phyloP scores from a whole-genome alignment of 2,888 invertebrate genomes.

The Lysandra coridon region DNA sequence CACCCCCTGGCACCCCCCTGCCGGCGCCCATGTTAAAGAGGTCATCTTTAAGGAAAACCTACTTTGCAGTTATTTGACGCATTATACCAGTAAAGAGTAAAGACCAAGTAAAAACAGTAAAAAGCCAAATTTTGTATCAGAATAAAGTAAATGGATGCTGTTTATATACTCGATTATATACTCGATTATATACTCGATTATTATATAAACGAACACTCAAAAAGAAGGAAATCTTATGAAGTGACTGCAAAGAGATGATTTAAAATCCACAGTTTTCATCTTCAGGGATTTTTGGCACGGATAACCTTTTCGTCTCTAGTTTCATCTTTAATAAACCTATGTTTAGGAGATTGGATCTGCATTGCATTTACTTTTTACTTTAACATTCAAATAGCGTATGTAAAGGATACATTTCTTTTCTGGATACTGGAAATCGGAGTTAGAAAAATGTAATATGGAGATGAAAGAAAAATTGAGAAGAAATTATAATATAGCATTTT shows the following conservation, averaged over 20 bases:
- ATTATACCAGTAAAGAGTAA: too few species aligned
- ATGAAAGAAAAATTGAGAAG: too few species aligned
- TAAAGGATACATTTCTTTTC: background rate
- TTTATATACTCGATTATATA: background rate
- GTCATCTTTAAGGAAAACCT: background rate
- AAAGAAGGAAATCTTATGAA: background rate
- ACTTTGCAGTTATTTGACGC: too few species aligned
- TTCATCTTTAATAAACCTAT: constrained; percentile 9
- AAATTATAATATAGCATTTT: too few species aligned
- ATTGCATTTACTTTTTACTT: background rate
- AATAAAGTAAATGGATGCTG: too few species aligned
- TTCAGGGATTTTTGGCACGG: constrained; percentile 13
- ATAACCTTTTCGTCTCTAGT: background rate
- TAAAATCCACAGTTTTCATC: constrained; percentile 5
- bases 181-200: background rate
- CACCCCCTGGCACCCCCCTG: too few species aligned
- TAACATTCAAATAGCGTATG: background rate
- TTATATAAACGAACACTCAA: background rate
- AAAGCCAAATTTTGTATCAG: too few species aligned
- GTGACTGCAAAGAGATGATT: background rate
- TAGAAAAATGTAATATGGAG: too few species aligned
- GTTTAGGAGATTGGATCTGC: constrained; percentile 8
- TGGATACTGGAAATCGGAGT: background rate
- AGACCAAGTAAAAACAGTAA: too few species aligned
- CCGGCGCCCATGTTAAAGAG: too few species aligned